phyloP scores from a whole-genome alignment of 2,113 vertebrate genomes.

The Nettapus auritus region DNA sequence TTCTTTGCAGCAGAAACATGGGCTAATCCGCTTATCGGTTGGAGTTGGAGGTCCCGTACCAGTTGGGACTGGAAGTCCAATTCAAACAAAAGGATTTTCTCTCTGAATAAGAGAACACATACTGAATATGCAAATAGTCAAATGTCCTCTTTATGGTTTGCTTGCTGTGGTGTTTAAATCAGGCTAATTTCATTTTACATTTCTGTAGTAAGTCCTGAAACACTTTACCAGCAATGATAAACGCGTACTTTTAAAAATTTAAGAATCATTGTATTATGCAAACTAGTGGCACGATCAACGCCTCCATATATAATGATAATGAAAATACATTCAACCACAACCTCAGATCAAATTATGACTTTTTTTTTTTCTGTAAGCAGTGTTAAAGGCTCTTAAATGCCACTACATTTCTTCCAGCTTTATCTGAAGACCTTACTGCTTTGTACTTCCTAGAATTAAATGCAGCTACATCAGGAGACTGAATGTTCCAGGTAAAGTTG shows the following conservation, averaged over 20 bases:
- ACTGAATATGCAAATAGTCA: constrained; percentile 34
- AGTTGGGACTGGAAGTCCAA: not conserved
- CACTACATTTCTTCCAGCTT: not conserved
- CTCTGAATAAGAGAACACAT: not conserved
- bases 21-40: constrained; percentile 25
- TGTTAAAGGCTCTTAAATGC: not conserved
- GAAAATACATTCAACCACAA: not conserved
- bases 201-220: not conserved
- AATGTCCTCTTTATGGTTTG: not conserved
- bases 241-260: fast-evolving
- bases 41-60: not conserved
- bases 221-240: not conserved
- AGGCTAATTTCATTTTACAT: not conserved
- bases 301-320: fast-evolving
- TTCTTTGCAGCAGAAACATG: not conserved
- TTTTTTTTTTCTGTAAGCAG: not conserved
- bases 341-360: not conserved
- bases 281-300: not conserved
- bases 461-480: not conserved
- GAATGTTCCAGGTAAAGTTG: not conserved
- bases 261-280: not conserved
- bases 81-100: constrained; percentile 51
- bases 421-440: not conserved
- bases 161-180: not conserved
- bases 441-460: not conserved